Evolutionary conservation across 2,888 invertebrate species (phyloP).

Genomic region (Cordylochernes scorpioides): DNA sequence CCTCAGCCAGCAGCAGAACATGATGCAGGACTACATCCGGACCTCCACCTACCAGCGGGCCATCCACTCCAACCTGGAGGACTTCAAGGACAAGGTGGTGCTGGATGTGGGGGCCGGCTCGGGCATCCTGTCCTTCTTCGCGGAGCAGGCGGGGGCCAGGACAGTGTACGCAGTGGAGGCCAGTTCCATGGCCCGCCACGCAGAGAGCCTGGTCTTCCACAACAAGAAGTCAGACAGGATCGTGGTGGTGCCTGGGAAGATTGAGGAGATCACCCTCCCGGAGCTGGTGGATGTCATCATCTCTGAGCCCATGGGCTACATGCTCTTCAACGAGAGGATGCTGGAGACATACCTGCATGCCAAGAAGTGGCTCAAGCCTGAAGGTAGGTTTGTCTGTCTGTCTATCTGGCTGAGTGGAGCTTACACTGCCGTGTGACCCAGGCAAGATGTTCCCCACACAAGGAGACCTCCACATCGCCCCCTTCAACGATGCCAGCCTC

Average conservation of each 20-base stretch:
- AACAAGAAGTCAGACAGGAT: slow-evolving; percentile 70
- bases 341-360: slow-evolving; percentile 93
- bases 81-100: slow-evolving; percentile 49
- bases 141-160: slow-evolving; percentile 82
- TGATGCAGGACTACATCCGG: slow-evolving; percentile 97
- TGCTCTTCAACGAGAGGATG: slow-evolving; percentile 98
- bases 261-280: slow-evolving; percentile 86
- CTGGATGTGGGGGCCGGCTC: slow-evolving; percentile 95
- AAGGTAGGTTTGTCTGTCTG: slow-evolving; percentile 21
- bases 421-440: slow-evolving; percentile 15
- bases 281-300: slow-evolving; percentile 89
- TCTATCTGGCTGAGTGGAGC: not conserved
- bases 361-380: slow-evolving; percentile 79
- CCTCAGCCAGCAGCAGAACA: slow-evolving; percentile 94
- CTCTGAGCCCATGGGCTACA: slow-evolving; percentile 99
- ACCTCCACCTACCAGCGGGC: slow-evolving; percentile 96
- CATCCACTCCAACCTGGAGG: slow-evolving; percentile 66
- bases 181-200: slow-evolving; percentile 90
- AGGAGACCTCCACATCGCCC: slow-evolving; percentile 87
- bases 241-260: slow-evolving; percentile 80
- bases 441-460: slow-evolving; percentile 93
- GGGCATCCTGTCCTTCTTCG: slow-evolving; percentile 92
- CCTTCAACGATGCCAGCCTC: slow-evolving; percentile 86
- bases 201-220: slow-evolving; percentile 58
- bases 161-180: slow-evolving; percentile 98